Percentiles rank a stretch among this genome's conserved stretches.
Conservation (phyloP, 2,888 invertebrate genomes). For the Maniola hyperantus region DNA sequence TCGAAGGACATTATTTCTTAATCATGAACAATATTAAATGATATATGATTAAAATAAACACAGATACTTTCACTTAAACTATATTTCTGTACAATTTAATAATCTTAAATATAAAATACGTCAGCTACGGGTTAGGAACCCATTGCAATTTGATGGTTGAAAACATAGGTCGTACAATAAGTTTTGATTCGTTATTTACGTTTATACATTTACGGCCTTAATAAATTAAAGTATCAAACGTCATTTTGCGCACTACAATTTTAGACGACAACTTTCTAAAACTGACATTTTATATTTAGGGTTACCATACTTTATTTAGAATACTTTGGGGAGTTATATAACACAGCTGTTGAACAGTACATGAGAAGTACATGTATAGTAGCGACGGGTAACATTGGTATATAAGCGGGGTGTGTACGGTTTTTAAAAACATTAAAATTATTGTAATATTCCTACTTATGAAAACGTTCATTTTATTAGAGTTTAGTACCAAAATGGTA, state of each 20-base stretch:
- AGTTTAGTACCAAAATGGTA: too few species aligned
- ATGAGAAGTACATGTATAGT: too few species aligned
- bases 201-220: slow-evolving; percentile 43
- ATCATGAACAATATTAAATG: slow-evolving; percentile 73
- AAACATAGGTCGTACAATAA: slow-evolving; percentile 65
- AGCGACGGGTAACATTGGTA: too few species aligned
- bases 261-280: slow-evolving; percentile 73
- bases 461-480: too few species aligned
- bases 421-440: too few species aligned
- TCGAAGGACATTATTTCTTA: slow-evolving; percentile 82
- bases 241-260: slow-evolving; percentile 51
- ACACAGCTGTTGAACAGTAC: not conserved
- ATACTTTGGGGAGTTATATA: not conserved
- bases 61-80: slow-evolving; percentile 72
- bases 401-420: too few species aligned
- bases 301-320: slow-evolving; percentile 47
- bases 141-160: slow-evolving; percentile 79
- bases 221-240: slow-evolving; percentile 58
- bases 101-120: slow-evolving; percentile 80
- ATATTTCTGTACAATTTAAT: slow-evolving; percentile 78
- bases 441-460: too few species aligned
- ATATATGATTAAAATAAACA: slow-evolving; percentile 72
- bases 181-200: slow-evolving; percentile 55
- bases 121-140: slow-evolving; percentile 81
- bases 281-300: slow-evolving; percentile 56